Base-by-base conservation (phyloP, 2,888 invertebrate species). In the Chesias legatella region DNA sequence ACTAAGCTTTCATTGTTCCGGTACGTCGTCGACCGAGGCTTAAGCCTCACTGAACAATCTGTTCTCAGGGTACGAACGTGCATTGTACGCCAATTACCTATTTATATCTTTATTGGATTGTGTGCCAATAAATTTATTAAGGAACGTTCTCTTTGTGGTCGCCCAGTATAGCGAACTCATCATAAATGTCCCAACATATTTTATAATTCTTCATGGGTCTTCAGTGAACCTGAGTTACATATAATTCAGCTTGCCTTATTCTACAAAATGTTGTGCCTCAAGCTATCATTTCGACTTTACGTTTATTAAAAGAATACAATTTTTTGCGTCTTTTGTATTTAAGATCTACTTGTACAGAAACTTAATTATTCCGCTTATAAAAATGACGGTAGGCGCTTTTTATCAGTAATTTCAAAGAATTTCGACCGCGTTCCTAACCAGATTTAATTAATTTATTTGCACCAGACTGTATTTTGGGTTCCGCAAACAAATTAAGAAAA, bases 1-100 rank as follows among this genome's bases (percentile, higher is more conserved):
- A 63, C 51, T 51, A 53, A 51, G 58, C 60, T 63, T 63, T 56
- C 64, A 66, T 71, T 67, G 71, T 71, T 64, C 61, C 56, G 55
- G 51, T 53, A 53, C 59, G 53, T 56, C 63, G 60, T 58, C 62
- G 46, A 52, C 44, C 48, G 43, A 40, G 49, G 43, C 51, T 46
- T 66, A 63, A 56, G 58, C 53, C 48, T 39, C 53, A 48, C 51
- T 47, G 47, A 56, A 54, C 67, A 58, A 62, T 63, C 59, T 60
- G 61, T 61, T 59, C 43, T 51, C 52, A 42, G 49, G 53, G 33
- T 32, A 38, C 41, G 52, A 51, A 60, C 65, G 63, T 67, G 59
- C 40, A 54, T 44, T 59, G 64, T 55, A 48, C 52, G 46, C 51
- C 55, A 54, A 64, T 64, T 53, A 62, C 51, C 48, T 44, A 53